phyloP scores from a whole-genome alignment of 2,888 invertebrate genomes.

The Xanthorhoe spadicearia region DNA sequence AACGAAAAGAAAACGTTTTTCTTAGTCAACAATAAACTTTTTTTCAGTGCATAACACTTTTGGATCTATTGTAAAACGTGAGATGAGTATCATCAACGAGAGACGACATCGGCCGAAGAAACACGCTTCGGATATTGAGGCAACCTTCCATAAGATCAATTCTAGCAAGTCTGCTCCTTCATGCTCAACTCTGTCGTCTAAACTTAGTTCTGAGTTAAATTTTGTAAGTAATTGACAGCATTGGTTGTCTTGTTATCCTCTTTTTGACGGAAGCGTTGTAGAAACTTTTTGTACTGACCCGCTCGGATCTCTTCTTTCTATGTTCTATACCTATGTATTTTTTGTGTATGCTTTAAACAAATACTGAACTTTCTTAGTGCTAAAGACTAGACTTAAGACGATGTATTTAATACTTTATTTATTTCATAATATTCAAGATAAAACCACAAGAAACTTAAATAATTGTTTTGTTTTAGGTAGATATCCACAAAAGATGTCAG shows the following conservation, averaged over 20 bases:
- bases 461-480: constrained; percentile 34
- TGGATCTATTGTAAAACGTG: constrained; percentile 67
- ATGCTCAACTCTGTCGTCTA: constrained; percentile 52
- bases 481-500: constrained; percentile 35
- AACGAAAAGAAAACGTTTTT: too few species aligned
- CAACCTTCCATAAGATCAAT: constrained; percentile 57
- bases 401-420: too few species aligned
- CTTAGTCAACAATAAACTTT: background rate
- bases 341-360: too few species aligned
- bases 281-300: too few species aligned
- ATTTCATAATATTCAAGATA: too few species aligned
- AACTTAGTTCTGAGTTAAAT: constrained; percentile 48
- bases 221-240: constrained; percentile 50
- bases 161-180: constrained; percentile 53
- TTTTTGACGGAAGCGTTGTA: too few species aligned
- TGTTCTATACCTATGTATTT: too few species aligned
- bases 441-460: background rate
- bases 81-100: constrained; percentile 61
- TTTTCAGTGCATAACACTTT: constrained; percentile 69
- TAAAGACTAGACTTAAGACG: too few species aligned
- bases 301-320: too few species aligned
- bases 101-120: constrained; percentile 45
- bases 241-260: too few species aligned
- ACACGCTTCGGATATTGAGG: constrained; percentile 55
- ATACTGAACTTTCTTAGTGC: too few species aligned